phyloP scores from a whole-genome alignment of 2,797 vertebrate genomes.

The Garrulus glandarius region DNA sequence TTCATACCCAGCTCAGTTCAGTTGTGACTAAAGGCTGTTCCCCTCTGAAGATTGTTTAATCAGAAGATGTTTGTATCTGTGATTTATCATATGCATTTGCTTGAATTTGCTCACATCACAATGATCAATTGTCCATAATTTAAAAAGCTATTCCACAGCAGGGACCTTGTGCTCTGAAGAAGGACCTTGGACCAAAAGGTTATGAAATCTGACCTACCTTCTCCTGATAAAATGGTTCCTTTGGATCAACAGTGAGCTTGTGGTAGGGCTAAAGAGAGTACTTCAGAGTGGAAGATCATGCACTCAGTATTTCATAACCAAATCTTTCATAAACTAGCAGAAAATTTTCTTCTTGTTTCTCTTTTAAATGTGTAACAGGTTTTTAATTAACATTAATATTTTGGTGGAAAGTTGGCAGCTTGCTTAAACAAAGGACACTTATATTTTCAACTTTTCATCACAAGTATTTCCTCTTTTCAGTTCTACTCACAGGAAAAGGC shows the following conservation, averaged over 20 bases:
- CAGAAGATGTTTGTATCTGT: background rate
- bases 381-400: background rate
- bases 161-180: background rate
- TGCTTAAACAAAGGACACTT: background rate
- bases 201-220: background rate
- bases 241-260: background rate
- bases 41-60: constrained; percentile 43
- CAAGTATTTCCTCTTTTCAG: background rate
- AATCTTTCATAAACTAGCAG: background rate
- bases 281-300: background rate
- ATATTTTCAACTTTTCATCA: background rate
- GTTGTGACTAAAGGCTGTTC: background rate
- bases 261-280: background rate
- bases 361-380: background rate
- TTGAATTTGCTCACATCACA: constrained; percentile 22
- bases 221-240: background rate
- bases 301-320: background rate
- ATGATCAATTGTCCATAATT: background rate
- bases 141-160: background rate
- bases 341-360: background rate
- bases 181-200: background rate
- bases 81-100: constrained; percentile 28
- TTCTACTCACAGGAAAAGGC: background rate
- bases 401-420: background rate
- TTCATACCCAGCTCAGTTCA: constrained; percentile 20